A percentile compares a stretch with the other conserved stretches of the same genome.
Evolutionary conservation across 1,140 invertebrate species (phyloP).

Genomic region (Eumaeus atala): DNA sequence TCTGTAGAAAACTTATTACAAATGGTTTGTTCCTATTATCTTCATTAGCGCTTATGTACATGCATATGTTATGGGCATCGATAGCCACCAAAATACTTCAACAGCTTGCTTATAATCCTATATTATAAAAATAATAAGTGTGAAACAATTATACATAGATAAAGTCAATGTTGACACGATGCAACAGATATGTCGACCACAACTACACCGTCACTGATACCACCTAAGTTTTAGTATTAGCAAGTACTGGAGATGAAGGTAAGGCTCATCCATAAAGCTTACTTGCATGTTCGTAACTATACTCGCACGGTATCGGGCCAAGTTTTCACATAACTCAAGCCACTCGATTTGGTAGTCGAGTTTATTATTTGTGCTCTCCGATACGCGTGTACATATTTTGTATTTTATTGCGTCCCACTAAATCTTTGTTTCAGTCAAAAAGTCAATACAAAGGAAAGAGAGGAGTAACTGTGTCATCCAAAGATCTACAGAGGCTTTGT

Average conservation of each 20-base stretch:
- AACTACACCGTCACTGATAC: not conserved
- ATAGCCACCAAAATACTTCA: too few species aligned
- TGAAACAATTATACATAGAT: too few species aligned
- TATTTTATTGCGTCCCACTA: conserved; percentile 46
- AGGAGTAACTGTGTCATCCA: conserved; percentile 24
- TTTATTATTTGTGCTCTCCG: conserved; percentile 59
- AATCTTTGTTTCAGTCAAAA: conserved; percentile 42
- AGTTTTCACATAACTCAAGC: conserved; percentile 67
- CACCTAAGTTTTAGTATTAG: not conserved
- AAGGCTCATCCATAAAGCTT: conserved; percentile 27
- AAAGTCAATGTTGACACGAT: too few species aligned
- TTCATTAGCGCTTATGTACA: too few species aligned
- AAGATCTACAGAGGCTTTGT: conserved; percentile 23
- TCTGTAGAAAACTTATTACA: too few species aligned
- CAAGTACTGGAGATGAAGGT: not conserved
- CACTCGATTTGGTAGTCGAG: conserved; percentile 61
- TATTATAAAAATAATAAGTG: too few species aligned
- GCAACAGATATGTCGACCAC: too few species aligned
- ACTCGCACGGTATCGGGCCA: conserved; percentile 41
- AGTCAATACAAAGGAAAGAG: conserved; percentile 26
- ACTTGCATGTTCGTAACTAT: conserved; percentile 30
- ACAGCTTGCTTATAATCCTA: too few species aligned
- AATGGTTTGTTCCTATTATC: too few species aligned
- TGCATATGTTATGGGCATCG: too few species aligned
- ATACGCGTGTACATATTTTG: conserved; percentile 49